phyloP scores from a whole-genome alignment of 1,140 invertebrate species.

The Drosophila setifemur region DNA sequence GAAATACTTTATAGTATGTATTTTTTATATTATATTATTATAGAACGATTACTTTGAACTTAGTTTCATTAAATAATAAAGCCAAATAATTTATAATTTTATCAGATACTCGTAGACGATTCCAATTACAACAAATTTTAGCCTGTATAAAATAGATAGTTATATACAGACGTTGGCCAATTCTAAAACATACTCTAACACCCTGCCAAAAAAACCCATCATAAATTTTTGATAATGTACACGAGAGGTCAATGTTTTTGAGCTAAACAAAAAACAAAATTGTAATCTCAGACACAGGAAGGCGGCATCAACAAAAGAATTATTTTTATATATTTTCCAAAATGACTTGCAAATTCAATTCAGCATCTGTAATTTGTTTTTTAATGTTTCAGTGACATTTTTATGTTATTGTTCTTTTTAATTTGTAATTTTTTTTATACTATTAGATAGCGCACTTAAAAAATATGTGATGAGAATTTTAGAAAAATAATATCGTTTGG shows the following conservation, averaged over 20 bases:
- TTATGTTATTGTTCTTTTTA: too few relatives aligned
- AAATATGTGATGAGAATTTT: too few relatives aligned
- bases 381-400: too few relatives aligned
- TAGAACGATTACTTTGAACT: too few relatives aligned
- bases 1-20: too few relatives aligned
- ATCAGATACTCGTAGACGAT: not conserved
- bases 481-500: too few relatives aligned
- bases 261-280: conserved; percentile 4
- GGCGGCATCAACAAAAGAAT: not conserved
- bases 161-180: too few relatives aligned
- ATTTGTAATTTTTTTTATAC: too few relatives aligned
- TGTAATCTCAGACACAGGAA: not conserved
- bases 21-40: not conserved
- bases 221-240: not conserved
- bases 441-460: too few relatives aligned
- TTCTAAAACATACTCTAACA: too few relatives aligned
- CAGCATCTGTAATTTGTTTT: not conserved
- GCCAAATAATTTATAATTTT: not conserved
- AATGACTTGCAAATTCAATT: not conserved
- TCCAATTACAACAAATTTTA: not conserved
- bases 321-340: not conserved
- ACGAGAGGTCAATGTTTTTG: conserved; percentile 3
- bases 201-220: conserved; percentile 16
- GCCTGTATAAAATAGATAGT: too few relatives aligned
- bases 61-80: not conserved